Conservation (phyloP, 2,888 invertebrate species). For the Patella pellucida region DNA sequence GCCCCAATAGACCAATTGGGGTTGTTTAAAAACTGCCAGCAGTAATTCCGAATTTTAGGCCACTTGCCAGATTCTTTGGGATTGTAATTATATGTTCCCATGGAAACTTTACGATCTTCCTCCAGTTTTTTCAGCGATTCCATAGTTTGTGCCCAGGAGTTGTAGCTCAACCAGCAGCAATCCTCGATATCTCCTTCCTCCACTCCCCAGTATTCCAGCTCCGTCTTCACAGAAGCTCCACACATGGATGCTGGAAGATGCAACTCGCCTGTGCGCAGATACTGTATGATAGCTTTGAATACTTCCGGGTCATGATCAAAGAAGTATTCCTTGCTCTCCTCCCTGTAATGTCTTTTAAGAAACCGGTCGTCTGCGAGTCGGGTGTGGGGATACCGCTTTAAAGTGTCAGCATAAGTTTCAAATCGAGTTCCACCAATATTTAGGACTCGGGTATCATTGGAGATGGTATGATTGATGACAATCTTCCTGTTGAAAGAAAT, state of each 20-base stretch:
- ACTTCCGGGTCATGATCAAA: conserved; percentile 56
- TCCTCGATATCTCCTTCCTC: conserved; percentile 43
- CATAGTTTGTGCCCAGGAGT: conserved; percentile 29
- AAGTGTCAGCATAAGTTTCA: conserved; percentile 23
- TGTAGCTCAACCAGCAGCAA: conserved; percentile 52
- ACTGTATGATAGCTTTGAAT: conserved; percentile 52
- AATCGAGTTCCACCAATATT: conserved; percentile 32
- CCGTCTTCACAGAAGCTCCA: conserved; percentile 37
- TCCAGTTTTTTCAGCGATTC: conserved; percentile 32
- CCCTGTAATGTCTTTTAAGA: conserved; percentile 31
- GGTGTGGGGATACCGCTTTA: conserved; percentile 30
- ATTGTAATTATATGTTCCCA: background rate
- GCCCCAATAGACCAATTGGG: conserved; percentile 44
- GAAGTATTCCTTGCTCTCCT: conserved; percentile 44
- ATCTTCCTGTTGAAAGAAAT: background rate
- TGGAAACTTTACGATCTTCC: conserved; percentile 25
- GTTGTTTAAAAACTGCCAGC: conserved; percentile 50
- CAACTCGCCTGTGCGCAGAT: conserved; percentile 50
- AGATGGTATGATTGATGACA: background rate
- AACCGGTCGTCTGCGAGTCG: conserved; percentile 32
- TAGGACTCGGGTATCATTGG: conserved; percentile 15
- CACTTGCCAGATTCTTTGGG: background rate
- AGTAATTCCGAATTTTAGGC: background rate
- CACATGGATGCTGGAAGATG: conserved; percentile 38
- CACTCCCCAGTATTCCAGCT: conserved; percentile 56